Percentiles rank a stretch among this genome's conserved stretches.
Conservation (phyloP, 2,888 invertebrate genomes). For the Bhutanitis thaidina region DNA sequence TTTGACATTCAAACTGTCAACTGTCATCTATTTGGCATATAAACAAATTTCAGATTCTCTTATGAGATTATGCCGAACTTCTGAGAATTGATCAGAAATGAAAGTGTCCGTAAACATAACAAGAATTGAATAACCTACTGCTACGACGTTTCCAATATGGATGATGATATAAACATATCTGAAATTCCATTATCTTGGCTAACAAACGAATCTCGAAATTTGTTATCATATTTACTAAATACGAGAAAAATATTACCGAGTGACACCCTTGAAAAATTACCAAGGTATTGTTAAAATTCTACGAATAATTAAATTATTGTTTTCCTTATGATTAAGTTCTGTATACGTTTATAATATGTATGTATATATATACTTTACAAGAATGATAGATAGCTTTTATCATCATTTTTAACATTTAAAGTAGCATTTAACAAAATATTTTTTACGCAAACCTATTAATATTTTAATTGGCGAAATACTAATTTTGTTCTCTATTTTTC, state of each 20-base stretch:
- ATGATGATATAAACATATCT: conserved; percentile 43
- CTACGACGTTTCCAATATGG: conserved; percentile 28
- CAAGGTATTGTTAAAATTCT: conserved; percentile 49
- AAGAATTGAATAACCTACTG: conserved; percentile 1
- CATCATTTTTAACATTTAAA: no score
- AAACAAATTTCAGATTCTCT: no score
- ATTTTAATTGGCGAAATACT: no score
- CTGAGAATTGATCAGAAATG: conserved; percentile 1
- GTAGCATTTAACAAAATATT: no score
- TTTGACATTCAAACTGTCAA: neutral
- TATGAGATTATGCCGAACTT: no score
- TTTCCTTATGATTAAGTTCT: no score
- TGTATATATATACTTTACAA: no score
- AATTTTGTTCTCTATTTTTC: no score
- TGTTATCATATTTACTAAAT: conserved; percentile 82
- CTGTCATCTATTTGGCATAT: neutral
- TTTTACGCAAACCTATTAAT: no score
- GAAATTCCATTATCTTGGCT: conserved; percentile 61
- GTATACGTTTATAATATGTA: no score
- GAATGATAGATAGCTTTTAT: no score
- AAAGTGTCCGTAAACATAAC: conserved; percentile 12
- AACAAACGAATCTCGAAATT: conserved; percentile 59
- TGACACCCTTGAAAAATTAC: conserved; percentile 61
- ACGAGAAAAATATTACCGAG: conserved; percentile 83
- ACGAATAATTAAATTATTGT: no score